Evolutionary conservation across 2,888 invertebrate genomes (phyloP), one percentile per base, ranked within the genome.

Genomic region (Coelinius sp.): DNA sequence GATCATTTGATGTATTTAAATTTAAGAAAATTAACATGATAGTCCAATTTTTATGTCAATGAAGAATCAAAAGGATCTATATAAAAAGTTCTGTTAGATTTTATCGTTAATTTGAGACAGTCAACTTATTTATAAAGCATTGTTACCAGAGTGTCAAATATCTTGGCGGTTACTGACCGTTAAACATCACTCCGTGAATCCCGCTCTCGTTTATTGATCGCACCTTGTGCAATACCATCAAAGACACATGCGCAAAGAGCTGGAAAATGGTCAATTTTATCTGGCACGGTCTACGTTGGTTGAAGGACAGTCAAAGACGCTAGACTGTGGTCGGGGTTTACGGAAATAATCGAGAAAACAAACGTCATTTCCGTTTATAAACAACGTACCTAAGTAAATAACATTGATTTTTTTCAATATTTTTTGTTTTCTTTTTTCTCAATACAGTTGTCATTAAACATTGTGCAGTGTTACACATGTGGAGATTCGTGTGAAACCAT

Each of bases 161-260:
- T 59, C 59, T 6, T 41, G 8, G 53, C 35, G 31, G 59, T 59
- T 59, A 59, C 31, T 59, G 59, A 59, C 59, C 59, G 59, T 59
- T 35, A n/a, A 49, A 49, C 59, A 31, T 31, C 17, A 25, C 53
- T 14, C 31, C 17, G 35, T 59, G 31, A 25, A 31, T 59, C 59
- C 31, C 59, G 59, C 59, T 59, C 59, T 31, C 31, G 14, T 6
- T 59, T 71, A 71, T 71, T 70, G 70, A 70, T 70, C 66, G 46
- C 63, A 31, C 65, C 31, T 59, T 59, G 31, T 31, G 59, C 17
- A 59, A 59, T 46, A 56, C 8, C 46, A 24, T 27, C n/a, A 44
- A 38, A 52, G 66, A 66, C 71, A 71, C 59, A 59, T 59, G 59
- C 59, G 59, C 59, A 59, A 31, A 35, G 14, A 20, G 31, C 31